A percentile compares a stretch with the other conserved stretches of the same genome.
Evolutionary conservation across 2,888 invertebrate genomes (phyloP).

Genomic region (Carcina quercana): DNA sequence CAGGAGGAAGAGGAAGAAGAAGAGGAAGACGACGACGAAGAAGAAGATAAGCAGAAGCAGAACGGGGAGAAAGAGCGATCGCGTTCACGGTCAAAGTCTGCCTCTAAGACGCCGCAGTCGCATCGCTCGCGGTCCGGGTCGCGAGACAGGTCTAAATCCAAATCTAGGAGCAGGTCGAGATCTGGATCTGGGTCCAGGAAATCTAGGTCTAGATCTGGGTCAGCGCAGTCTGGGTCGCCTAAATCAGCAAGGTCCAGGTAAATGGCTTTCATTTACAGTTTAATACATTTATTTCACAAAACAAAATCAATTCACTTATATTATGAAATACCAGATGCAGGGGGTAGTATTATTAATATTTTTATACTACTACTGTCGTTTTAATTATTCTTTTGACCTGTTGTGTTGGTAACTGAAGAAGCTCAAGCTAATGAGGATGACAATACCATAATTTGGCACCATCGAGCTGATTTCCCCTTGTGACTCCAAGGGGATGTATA

Average conservation of each 20-base stretch:
- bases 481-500: no score
- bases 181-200: conserved; percentile 31
- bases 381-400: no score
- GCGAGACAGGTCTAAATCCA: conserved; percentile 25
- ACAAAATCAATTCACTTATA: no score
- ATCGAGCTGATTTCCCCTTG: no score
- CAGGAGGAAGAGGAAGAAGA: conserved; percentile 73
- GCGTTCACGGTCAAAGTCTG: conserved; percentile 56
- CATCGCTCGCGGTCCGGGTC: conserved; percentile 25
- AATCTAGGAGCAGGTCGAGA: conserved; percentile 23
- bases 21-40: conserved; percentile 80
- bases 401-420: no score
- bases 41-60: conserved; percentile 71
- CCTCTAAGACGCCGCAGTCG: conserved; percentile 50
- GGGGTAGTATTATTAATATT: no score
- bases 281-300: no score
- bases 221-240: conserved; percentile 35
- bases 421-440: no score
- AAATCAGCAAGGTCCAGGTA: conserved; percentile 1
- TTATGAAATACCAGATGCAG: no score
- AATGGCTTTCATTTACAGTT: no score
- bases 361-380: no score
- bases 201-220: conserved; percentile 33
- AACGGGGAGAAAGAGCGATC: conserved; percentile 53
- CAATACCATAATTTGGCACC: no score